phyloP scores from a whole-genome alignment of 2,797 vertebrate genomes.

The Sebastes oblongus region DNA sequence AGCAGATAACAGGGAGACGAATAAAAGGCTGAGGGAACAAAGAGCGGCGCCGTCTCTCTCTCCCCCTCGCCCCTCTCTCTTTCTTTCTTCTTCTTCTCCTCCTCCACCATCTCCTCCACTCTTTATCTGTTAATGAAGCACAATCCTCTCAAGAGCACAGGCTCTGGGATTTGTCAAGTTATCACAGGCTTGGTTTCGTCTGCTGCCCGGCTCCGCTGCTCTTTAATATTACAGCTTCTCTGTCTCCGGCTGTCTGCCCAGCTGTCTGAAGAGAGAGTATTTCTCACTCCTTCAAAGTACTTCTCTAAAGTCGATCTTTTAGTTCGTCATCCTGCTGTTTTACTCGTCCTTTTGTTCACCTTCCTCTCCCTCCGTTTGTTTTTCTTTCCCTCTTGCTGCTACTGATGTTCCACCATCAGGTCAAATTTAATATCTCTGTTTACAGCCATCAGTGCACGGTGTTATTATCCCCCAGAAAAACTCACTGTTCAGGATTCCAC shows the following conservation, averaged over 20 bases:
- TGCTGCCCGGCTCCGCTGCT: slow-evolving; percentile 20
- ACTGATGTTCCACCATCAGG: slow-evolving; percentile 13
- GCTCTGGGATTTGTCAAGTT: slow-evolving; percentile 58
- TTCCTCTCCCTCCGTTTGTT: background rate
- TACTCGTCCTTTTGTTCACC: background rate
- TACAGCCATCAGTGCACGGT: background rate
- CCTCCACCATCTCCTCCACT: slow-evolving; percentile 34
- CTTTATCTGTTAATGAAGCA: slow-evolving; percentile 73
- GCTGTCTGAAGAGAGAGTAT: background rate
- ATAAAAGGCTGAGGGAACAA: slow-evolving; percentile 54
- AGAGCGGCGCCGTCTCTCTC: slow-evolving; percentile 25
- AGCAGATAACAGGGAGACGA: slow-evolving; percentile 53
- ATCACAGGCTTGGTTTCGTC: slow-evolving; percentile 25
- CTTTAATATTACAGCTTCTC: slow-evolving; percentile 25
- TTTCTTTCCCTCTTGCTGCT: slow-evolving; percentile 3
- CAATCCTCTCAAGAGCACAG: slow-evolving; percentile 60
- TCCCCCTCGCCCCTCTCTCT: slow-evolving; percentile 1
- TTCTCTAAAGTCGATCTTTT: background rate
- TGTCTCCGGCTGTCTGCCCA: slow-evolving; percentile 12
- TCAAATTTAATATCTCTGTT: slow-evolving; percentile 19
- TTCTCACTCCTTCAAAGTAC: background rate
- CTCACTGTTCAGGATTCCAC: slow-evolving; percentile 4
- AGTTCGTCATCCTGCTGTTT: background rate
- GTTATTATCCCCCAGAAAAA: background rate
- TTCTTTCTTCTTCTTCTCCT: background rate